These are phyloP conservation scores for Drosophila obscura DNA, from an alignment of 1,140 invertebrate genomes.

Conservation along the genomic window DNA sequence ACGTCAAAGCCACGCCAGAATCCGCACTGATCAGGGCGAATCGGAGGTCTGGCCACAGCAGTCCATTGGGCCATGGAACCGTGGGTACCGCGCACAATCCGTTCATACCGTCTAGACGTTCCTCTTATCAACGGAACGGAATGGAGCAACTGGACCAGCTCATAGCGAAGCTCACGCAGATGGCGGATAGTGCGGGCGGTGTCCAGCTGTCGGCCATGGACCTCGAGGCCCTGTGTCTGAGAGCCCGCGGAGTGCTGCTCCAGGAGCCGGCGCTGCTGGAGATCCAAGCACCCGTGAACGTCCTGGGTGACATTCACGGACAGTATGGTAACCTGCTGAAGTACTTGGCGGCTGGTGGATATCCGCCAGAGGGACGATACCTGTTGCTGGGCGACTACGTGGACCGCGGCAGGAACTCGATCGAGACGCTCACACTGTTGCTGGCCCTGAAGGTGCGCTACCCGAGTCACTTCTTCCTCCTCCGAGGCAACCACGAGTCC, in stretches of 20 bases:
- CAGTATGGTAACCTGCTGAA: slow-evolving; percentile 98
- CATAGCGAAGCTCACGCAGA: slow-evolving; percentile 32
- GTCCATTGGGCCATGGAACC: no score
- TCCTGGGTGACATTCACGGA: slow-evolving; percentile 99
- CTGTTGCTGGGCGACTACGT: slow-evolving; percentile 96
- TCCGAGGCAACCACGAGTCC: slow-evolving; percentile 93
- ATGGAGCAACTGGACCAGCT: slow-evolving; percentile 32
- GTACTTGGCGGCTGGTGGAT: slow-evolving; percentile 99
- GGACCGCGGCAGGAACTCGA: slow-evolving; percentile 92
- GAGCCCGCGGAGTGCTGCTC: slow-evolving; percentile 98
- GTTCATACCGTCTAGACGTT: no score
- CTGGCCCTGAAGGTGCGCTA: slow-evolving; percentile 98
- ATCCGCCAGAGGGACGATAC: slow-evolving; percentile 99
- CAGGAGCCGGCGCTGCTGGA: slow-evolving; percentile 98
- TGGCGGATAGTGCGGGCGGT: background rate
- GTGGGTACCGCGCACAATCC: no score
- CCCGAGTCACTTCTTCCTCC: slow-evolving; percentile 93
- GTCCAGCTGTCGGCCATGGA: slow-evolving; percentile 97
- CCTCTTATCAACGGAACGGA: no score
- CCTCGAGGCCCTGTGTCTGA: slow-evolving; percentile 96
- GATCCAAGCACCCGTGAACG: slow-evolving; percentile 98
- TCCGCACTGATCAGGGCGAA: no score
- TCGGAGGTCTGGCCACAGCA: no score
- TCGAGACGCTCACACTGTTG: slow-evolving; percentile 95
- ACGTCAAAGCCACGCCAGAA: no score